A percentile compares a stretch with the other conserved stretches of the same genome.
Conservation (phyloP, 2,797 vertebrate species). For the Heterohyrax brucei region DNA sequence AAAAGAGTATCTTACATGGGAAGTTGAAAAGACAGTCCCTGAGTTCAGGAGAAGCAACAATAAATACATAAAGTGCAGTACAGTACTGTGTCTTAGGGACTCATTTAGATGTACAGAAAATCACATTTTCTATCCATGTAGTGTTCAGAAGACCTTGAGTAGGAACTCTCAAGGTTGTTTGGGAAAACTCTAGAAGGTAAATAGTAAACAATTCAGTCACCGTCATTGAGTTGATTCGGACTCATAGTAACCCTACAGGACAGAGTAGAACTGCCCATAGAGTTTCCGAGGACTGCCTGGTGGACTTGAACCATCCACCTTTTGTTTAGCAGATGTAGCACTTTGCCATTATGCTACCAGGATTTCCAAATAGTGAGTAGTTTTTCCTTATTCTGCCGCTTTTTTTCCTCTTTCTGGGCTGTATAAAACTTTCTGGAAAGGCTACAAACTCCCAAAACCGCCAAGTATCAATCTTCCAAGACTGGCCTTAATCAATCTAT, state of each 20-base stretch:
- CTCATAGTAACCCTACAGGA: too few relatives aligned
- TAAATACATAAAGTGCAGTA: neutral
- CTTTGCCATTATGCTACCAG: too few relatives aligned
- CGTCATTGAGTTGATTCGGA: too few relatives aligned
- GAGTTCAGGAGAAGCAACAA: neutral
- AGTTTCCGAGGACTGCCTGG: too few relatives aligned
- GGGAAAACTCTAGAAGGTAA: neutral
- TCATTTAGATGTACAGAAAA: conserved; percentile 40
- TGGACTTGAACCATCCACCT: too few relatives aligned
- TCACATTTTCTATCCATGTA: neutral
- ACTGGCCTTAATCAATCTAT: neutral
- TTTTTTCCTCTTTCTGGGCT: neutral
- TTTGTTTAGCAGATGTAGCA: too few relatives aligned
- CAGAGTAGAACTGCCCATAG: too few relatives aligned
- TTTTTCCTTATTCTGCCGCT: neutral
- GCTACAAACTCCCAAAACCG: neutral
- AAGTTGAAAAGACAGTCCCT: neutral
- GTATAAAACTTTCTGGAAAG: neutral
- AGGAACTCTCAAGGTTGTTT: neutral
- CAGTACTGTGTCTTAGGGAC: neutral
- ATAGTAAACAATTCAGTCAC: too few relatives aligned
- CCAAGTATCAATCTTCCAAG: neutral
- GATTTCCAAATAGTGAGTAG: neutral
- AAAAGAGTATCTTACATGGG: conserved; percentile 35
- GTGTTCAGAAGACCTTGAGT: neutral